Evolutionary conservation across 1,140 invertebrate species (phyloP), one percentile per base, ranked within the genome.

Genomic region (Drosophila hydei): DNA sequence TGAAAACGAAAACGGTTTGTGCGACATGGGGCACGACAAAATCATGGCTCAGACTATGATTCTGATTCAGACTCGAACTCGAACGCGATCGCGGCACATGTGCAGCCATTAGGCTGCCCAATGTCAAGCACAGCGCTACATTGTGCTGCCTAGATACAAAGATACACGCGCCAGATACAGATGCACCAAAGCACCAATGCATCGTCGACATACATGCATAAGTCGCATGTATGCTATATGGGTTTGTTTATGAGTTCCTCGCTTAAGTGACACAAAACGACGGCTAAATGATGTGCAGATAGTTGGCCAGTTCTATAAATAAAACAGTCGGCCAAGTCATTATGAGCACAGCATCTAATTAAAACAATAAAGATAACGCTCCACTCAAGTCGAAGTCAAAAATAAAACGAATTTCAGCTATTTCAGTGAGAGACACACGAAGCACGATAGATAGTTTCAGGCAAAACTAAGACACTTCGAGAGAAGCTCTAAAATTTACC

Each of bases 121-220:
- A 56, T 48, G 62, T 40, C 48, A 60, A 42, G 52, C 58, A 45
- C 42, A 65, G 72, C 54, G 54, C 38, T 21, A 38, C 63, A 77
- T 73, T 74, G 64, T 71, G 73, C 70, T 54, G 79, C 79, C 62
- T 43, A 75, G 75, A 68, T 71, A 71, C 73, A 72, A 63, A 81
- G 81, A 85, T 85, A 85, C 81, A 85, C 81, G 81, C 81, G 81
- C 83, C 81, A 85, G 81, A 85, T 85, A 85, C 70, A 87, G 81
- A 77, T 80, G 68, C 79, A 52, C 27, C 47, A 36, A 55, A 43
- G 30, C 79, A 61, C 25, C 33, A 14, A 54, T n/a, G 23, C 11
- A 23, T 12, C 21, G 33, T n/a, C n/a, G n/a, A n/a, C n/a, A n/a
- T n/a, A n/a, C n/a, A 14, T 23, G 47, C 30, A 33, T 43, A 8